Evolutionary conservation across 2,797 vertebrate species (phyloP), one percentile per base, ranked within the genome.

Genomic region (Antennarius maculatus): DNA sequence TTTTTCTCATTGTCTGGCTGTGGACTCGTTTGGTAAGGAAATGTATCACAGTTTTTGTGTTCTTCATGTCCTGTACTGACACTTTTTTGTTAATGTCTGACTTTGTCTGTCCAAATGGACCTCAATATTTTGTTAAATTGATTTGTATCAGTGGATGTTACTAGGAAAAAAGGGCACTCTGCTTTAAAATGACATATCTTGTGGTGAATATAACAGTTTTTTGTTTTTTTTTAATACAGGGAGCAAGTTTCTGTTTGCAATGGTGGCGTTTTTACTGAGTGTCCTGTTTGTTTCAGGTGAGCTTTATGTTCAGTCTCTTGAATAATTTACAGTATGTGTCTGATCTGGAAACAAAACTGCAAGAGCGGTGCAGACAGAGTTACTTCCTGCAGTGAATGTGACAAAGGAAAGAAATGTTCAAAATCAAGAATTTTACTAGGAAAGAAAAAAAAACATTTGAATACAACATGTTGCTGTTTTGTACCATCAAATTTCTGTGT

Each of bases 201-300:
- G 9, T 9, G 7, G 37, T 39, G 37, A 39, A 39, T 12, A 2
- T 48, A 23, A 58, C 16, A 3, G 17, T 11, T 15, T 11, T 18
- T 15, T 18, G 48, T 13, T 54, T 5, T 54, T 54, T 66, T 65
- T 6, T 29, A 18, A 56, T 54, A 39, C 47, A 71, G 60, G 46
- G 17, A 27, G 3, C 18, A 10, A 7, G 29, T 29, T 42, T 61
- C 47, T 55, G 42, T 57, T 14, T 52, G 47, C 29, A 81, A 50
- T 63, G 50, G 7, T 23, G 57, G 57, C 18, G 7, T 10, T 77
- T 47, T 63, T 79, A 10, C 23, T 85, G 52, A 54, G 16, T 37
- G 2, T 77, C 53, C 10, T 71, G 55, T 69, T 71, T 16, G 15
- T 73, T 48, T 54, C 80, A 63, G 81, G 81, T 87, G 52, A 83